phyloP scores from a whole-genome alignment of 2,797 vertebrate genomes.

The Sitta carolinensis region DNA sequence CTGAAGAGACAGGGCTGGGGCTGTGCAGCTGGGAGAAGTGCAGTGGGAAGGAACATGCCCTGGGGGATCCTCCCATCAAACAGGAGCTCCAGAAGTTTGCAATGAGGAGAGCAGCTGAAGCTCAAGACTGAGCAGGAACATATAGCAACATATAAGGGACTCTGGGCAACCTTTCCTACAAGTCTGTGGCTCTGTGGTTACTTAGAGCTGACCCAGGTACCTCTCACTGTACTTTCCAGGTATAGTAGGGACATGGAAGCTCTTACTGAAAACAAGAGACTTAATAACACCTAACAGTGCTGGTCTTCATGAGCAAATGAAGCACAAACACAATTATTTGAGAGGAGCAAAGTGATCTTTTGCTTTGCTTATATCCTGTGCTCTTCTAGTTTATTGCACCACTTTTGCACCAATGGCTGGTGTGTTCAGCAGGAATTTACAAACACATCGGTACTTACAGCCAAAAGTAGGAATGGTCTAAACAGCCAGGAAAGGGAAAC shows the following conservation, averaged over 20 bases:
- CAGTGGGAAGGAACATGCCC: background rate
- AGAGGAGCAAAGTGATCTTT: background rate
- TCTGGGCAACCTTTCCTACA: rapidly evolving
- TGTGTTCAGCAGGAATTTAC: conserved; percentile 1
- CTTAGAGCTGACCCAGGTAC: background rate
- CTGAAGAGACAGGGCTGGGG: background rate
- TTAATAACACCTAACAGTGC: rapidly evolving
- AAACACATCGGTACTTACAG: background rate
- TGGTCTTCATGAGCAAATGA: background rate
- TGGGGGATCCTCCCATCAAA: background rate
- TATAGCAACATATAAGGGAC: rapidly evolving
- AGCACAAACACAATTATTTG: background rate
- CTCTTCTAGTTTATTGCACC: background rate
- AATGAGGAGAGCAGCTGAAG: background rate
- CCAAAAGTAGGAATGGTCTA: conserved; percentile 7
- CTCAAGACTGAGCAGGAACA: rapidly evolving
- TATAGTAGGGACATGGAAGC: rapidly evolving
- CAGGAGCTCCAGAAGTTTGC: background rate
- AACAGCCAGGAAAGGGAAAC: background rate
- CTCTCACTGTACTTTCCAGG: background rate
- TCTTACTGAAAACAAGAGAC: background rate
- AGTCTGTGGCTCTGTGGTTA: background rate
- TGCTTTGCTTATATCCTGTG: background rate
- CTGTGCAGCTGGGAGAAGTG: background rate
- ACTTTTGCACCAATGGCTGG: background rate